phyloP scores from a whole-genome alignment of 2,113 vertebrate genomes.

The Heloderma charlesbogerti region DNA sequence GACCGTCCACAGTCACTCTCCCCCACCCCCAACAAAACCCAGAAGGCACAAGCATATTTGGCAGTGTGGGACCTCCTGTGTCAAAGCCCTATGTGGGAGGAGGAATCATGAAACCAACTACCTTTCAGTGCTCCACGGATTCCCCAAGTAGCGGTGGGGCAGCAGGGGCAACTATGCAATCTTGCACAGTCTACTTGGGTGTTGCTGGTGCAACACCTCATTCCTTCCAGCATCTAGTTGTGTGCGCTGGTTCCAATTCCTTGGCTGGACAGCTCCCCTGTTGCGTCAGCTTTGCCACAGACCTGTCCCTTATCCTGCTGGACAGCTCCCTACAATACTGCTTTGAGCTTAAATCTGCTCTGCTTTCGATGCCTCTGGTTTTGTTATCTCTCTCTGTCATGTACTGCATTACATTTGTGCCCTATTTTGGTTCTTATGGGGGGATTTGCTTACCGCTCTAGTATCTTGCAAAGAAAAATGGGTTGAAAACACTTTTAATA shows the following conservation, averaged over 20 bases:
- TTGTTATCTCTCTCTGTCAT: background rate
- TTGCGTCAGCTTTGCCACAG: background rate
- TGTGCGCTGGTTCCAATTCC: no score
- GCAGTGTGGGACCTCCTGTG: background rate
- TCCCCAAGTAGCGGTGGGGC: no score
- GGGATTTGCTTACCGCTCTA: background rate
- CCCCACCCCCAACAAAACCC: background rate
- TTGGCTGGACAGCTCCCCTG: background rate
- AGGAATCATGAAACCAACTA: background rate
- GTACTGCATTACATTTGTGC: background rate
- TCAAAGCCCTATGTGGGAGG: background rate
- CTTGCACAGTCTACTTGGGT: no score
- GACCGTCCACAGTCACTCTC: background rate
- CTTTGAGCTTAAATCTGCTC: background rate
- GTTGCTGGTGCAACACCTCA: no score
- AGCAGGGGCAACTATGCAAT: no score
- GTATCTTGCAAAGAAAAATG: background rate
- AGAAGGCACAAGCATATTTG: background rate
- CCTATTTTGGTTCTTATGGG: background rate
- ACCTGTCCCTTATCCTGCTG: background rate
- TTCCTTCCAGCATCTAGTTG: no score
- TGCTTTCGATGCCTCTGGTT: background rate
- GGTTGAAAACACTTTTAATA: background rate
- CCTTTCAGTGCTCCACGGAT: no score
- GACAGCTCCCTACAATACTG: background rate